Conservation (phyloP, 2,797 vertebrate genomes). For the Rallus crepitans region DNA sequence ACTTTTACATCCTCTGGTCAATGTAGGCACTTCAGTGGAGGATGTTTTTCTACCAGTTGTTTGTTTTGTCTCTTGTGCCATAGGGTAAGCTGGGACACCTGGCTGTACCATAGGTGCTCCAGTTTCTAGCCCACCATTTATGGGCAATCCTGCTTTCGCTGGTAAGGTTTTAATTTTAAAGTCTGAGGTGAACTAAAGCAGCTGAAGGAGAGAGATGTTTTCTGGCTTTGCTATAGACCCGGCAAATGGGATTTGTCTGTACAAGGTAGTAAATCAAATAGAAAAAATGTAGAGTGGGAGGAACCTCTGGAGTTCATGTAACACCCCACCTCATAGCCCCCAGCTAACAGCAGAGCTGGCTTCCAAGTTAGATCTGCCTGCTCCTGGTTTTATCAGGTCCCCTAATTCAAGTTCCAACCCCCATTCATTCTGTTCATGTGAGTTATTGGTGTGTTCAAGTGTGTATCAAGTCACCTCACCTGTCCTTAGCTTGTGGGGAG, state of each 20-base stretch:
- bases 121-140: not conserved
- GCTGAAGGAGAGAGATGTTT: not conserved
- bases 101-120: not conserved
- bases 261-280: not conserved
- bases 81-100: not conserved
- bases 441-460: not conserved
- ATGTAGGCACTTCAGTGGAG: rapidly evolving
- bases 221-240: not conserved
- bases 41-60: not conserved
- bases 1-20: not conserved
- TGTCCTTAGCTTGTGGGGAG: not conserved
- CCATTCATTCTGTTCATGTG: not conserved
- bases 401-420: not conserved
- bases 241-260: not conserved
- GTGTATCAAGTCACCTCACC: not conserved
- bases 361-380: not conserved
- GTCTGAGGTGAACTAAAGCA: not conserved
- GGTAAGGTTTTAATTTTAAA: not conserved
- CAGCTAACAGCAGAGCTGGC: not conserved
- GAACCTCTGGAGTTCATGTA: not conserved
- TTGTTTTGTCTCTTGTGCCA: not conserved
- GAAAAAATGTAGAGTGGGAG: not conserved
- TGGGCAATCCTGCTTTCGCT: not conserved
- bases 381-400: not conserved
- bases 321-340: not conserved